phyloP scores from a whole-genome alignment of 2,888 invertebrate species.

The Strigamia maritima region DNA sequence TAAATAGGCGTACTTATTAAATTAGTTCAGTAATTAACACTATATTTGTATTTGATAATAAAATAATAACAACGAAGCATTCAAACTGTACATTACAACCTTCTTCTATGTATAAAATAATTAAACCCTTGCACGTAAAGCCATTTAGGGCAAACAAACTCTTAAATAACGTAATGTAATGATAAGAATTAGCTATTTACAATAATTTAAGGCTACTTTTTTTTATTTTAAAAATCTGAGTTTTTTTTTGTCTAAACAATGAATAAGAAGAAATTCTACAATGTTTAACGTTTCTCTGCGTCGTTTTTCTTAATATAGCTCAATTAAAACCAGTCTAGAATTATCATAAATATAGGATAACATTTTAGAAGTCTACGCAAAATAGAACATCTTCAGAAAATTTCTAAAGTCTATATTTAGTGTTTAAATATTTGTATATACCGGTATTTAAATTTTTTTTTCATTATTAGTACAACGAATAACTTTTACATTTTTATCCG shows the following conservation, averaged over 20 bases:
- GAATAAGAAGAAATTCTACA: not conserved
- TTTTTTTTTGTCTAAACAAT: not conserved
- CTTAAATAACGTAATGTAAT: not conserved
- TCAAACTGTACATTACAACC: constrained; percentile 15
- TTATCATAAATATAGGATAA: not conserved
- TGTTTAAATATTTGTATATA: not conserved
- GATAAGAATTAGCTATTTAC: not conserved
- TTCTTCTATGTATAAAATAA: not conserved
- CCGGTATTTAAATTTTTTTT: not conserved
- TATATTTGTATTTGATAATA: constrained; percentile 3
- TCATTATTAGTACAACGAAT: no score
- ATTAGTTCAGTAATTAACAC: not conserved
- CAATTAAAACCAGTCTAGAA: not conserved
- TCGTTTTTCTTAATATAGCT: not conserved
- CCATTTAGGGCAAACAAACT: not conserved
- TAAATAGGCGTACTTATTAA: not conserved
- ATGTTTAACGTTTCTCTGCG: not conserved
- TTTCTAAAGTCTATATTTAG: not conserved
- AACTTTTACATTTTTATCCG: not conserved
- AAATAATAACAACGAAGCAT: not conserved
- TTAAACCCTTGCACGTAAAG: not conserved
- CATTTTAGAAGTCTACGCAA: not conserved
- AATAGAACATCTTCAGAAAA: not conserved
- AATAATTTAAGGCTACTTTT: not conserved
- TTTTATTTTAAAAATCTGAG: not conserved